Evolutionary conservation across 2,797 vertebrate genomes (phyloP).

Genomic region (Eulemur rubriventer): DNA sequence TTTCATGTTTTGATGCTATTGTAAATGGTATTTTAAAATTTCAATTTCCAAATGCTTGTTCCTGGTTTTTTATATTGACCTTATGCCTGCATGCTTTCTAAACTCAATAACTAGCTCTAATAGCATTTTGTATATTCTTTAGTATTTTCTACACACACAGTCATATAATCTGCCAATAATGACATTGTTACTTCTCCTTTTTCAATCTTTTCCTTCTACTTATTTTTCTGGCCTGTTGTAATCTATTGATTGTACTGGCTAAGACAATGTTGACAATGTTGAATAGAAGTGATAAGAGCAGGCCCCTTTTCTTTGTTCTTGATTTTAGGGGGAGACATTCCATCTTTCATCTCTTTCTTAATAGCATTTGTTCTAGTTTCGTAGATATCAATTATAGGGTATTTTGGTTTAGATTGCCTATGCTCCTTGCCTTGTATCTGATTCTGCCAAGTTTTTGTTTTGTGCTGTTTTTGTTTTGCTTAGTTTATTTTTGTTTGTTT

Average conservation of each 20-base stretch:
- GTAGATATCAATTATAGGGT: background rate
- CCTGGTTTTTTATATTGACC: background rate
- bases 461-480: background rate
- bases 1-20: background rate
- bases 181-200: background rate
- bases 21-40: background rate
- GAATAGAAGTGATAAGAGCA: background rate
- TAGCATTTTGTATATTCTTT: background rate
- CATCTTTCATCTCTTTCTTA: background rate
- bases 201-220: background rate
- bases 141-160: background rate
- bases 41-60: background rate
- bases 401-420: background rate
- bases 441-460: background rate
- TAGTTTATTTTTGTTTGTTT: background rate
- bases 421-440: background rate
- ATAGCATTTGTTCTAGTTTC: background rate
- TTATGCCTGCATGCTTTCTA: background rate
- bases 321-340: background rate
- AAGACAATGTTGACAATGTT: background rate
- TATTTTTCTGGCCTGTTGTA: background rate
- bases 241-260: background rate
- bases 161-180: background rate
- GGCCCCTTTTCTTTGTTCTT: background rate
- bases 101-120: background rate